A percentile compares a stretch with the other conserved stretches of the same genome.
Conservation (phyloP, 1,140 invertebrate species). For the Papilio glaucus region DNA sequence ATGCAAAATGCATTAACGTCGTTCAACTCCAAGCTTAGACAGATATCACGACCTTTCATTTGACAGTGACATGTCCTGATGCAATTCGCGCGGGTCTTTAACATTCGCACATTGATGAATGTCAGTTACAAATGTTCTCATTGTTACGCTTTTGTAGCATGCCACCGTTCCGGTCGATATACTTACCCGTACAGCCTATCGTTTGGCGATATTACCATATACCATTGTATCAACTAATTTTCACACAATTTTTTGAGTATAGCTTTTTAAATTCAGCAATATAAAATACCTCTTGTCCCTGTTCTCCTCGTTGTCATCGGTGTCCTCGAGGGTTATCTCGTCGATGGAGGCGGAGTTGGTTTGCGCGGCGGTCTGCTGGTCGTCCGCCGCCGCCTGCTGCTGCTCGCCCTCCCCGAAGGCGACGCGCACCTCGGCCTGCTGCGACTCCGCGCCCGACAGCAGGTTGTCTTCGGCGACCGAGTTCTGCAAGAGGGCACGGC, state of each 20-base stretch:
- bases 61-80: too few species aligned
- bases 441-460: constrained; percentile 84
- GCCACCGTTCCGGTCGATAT: too few species aligned
- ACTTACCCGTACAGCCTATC: too few species aligned
- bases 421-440: constrained; percentile 86
- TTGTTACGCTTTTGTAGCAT: too few species aligned
- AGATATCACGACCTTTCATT: too few species aligned
- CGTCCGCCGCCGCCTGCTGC: constrained; percentile 68
- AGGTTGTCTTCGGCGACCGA: constrained; percentile 80
- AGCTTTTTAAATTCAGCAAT: neutral
- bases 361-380: constrained; percentile 84
- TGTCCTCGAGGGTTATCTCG: constrained; percentile 86
- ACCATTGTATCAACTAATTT: too few species aligned
- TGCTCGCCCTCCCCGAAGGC: constrained; percentile 85
- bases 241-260: neutral
- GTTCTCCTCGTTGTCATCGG: constrained; percentile 88
- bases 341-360: constrained; percentile 83
- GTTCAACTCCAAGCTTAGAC: too few species aligned
- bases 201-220: too few species aligned
- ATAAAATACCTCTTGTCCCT: constrained; percentile 88
- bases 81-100: too few species aligned
- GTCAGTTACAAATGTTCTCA: too few species aligned
- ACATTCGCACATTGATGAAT: too few species aligned
- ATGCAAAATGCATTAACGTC: too few species aligned
- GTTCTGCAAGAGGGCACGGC: constrained; percentile 68